phyloP scores from a whole-genome alignment of 1,140 invertebrate species.

The Drosophila sturtevanti region DNA sequence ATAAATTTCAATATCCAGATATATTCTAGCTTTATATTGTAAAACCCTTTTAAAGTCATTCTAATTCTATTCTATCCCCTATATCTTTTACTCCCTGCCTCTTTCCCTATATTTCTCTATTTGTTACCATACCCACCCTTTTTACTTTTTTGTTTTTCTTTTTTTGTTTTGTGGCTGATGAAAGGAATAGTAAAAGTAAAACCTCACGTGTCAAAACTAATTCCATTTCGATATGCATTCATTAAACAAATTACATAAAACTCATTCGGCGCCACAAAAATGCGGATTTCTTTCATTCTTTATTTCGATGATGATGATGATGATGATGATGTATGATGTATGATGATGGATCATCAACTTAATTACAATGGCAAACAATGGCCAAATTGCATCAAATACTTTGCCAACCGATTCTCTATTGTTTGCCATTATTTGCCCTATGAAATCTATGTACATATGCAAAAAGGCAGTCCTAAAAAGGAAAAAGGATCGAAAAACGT shows the following conservation, averaged over 20 bases:
- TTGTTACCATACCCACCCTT: too few species aligned
- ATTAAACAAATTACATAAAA: constrained; percentile 65
- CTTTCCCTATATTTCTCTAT: too few species aligned
- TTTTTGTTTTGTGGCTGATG: background rate
- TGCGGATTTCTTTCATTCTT: constrained; percentile 8
- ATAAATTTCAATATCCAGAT: too few species aligned
- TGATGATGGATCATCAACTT: constrained; percentile 80
- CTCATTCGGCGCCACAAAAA: constrained; percentile 30
- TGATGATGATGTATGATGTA: constrained; percentile 75
- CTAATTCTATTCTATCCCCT: background rate
- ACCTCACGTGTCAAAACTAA: constrained; percentile 40
- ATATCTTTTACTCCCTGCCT: too few species aligned
- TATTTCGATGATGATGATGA: constrained; percentile 14
- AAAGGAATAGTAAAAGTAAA: constrained; percentile 4
- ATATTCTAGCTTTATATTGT: background rate
- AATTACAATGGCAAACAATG: constrained; percentile 76
- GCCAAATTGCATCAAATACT: constrained; percentile 65
- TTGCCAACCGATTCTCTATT: constrained; percentile 8
- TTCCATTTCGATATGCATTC: constrained; percentile 43
- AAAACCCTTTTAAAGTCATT: background rate
- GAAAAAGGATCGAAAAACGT: constrained; percentile 58
- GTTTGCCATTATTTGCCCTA: constrained; percentile 39
- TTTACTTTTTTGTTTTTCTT: background rate
- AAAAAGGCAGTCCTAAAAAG: constrained; percentile 36
- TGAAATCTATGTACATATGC: constrained; percentile 60